Evolutionary conservation across 1,140 invertebrate species (phyloP).

Genomic region (Drosophila ficusphila): DNA sequence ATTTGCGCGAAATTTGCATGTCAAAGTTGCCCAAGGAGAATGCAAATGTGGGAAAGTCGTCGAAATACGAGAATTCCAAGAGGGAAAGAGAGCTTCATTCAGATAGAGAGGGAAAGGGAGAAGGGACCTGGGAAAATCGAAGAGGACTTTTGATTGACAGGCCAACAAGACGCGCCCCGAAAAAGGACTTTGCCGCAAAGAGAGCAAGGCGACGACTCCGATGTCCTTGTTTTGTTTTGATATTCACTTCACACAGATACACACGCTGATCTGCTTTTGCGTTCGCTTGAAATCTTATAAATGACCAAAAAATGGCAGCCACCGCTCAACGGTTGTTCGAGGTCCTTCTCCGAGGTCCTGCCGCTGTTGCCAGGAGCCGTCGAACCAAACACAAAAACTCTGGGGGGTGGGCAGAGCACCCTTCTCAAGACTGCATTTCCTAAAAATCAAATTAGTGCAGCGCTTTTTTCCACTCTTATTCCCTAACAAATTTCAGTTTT

Average conservation of each 20-base stretch:
- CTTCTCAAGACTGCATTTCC: conserved; percentile 39
- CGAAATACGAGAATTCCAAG: neutral
- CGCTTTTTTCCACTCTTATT: conserved; percentile 57
- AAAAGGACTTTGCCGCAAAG: conserved; percentile 39
- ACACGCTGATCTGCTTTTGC: conserved; percentile 66
- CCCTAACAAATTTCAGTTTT: conserved; percentile 66
- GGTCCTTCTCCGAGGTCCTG: conserved; percentile 24
- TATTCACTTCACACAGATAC: conserved; percentile 67
- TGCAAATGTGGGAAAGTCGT: conserved; percentile 45
- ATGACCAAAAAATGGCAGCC: conserved; percentile 67
- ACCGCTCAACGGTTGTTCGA: conserved; percentile 7
- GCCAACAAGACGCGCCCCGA: conserved; percentile 66
- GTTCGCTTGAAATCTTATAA: conserved; percentile 73
- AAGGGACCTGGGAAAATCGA: conserved; percentile 21
- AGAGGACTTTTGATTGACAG: conserved; percentile 73
- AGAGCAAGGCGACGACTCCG: conserved; percentile 23
- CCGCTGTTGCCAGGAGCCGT: conserved; percentile 22
- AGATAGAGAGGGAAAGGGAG: neutral
- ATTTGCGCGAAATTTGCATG: conserved; percentile 56
- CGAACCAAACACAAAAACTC: too few relatives aligned
- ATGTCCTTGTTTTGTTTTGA: conserved; percentile 76
- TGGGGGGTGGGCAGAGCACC: conserved; percentile 8
- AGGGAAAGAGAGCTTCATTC: neutral
- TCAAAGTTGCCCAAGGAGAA: conserved; percentile 10
- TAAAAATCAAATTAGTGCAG: conserved; percentile 73